A percentile compares a stretch with the other conserved stretches of the same genome.
Conservation (phyloP, 2,797 vertebrate genomes). For the Rhynchotus rufescens region DNA sequence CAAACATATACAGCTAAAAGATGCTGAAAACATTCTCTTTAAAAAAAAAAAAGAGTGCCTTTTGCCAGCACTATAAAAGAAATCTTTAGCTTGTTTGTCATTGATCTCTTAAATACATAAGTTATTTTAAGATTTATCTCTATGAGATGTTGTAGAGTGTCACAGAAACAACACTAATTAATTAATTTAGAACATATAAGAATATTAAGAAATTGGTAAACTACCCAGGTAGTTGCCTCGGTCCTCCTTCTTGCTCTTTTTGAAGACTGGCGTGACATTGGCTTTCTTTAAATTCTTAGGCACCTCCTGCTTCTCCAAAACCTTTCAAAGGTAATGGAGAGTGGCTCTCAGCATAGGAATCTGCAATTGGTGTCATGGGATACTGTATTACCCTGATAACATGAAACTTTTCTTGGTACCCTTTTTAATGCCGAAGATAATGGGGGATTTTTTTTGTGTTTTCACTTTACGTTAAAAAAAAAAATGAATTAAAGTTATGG, state of each 20-base stretch:
- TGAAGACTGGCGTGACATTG: too few relatives aligned
- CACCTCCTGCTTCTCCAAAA: too few relatives aligned
- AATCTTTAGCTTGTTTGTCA: background rate
- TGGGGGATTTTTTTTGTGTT: background rate
- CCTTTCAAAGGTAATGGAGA: too few relatives aligned
- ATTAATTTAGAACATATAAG: conserved; percentile 28
- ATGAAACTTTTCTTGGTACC: background rate
- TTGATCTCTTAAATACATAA: background rate
- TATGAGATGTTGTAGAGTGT: background rate
- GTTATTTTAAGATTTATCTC: background rate
- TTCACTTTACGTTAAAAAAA: background rate
- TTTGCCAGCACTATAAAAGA: background rate
- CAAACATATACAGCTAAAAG: background rate
- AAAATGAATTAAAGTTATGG: background rate
- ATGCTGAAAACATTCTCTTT: background rate
- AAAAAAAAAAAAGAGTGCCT: background rate
- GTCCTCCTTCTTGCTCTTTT: too few relatives aligned
- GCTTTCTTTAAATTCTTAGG: too few relatives aligned
- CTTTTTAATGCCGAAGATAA: background rate
- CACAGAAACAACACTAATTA: background rate
- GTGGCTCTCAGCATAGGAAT: background rate
- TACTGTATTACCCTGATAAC: background rate
- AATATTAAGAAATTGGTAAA: background rate
- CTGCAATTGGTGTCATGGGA: background rate
- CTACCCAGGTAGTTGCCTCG: too few relatives aligned